Evolutionary conservation across 2,113 vertebrate species (phyloP), one percentile per base, ranked within the genome.

Genomic region (Sorex fumeus): DNA sequence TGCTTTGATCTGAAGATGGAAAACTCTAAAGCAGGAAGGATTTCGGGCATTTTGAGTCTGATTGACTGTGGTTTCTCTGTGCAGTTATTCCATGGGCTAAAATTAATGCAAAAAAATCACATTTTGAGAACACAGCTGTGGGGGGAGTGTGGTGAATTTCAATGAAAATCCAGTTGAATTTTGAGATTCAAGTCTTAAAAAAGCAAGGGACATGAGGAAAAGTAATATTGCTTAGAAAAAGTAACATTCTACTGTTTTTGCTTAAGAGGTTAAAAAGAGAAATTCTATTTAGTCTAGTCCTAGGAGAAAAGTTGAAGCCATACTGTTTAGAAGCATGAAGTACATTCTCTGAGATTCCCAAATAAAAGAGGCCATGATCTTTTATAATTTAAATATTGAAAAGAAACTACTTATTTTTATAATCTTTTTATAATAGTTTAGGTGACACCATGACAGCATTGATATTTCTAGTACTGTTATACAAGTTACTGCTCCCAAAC

Each of bases 1-100:
- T 67, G 88, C 96, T 97, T 97, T 97, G 95, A 97, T 95, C 79
- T 95, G 83, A 87, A 92, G 92, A 96, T 82, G 95, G 96, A 96
- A 96, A 97, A 95, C 94, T 95, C 92, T 88, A 93, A 91, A 93
- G 93, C 95, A 95, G 94, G 93, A 96, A 96, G 94, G 94, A 95
- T 97, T 94, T 87, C 80, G 90, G 94, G 85, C 92, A 95, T 90
- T 96, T 88, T 93, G 90, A 92, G 88, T 96, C 92, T 95, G 94
- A 95, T 76, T 94, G 95, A 94, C 94, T 96, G 96, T 94, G 96
- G 96, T 97, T 97, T 96, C 86, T 93, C 83, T 72, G 60, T 87
- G 71, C 57, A 94, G 40, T 93, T 93, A 94, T 94, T 96, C 90
- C 91, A 86, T 7, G 19, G 90, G 66, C 86, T 92, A 96, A 96